A percentile compares a stretch with the other conserved stretches of the same genome.
Evolutionary conservation across 2,888 invertebrate genomes (phyloP).

Genomic region (Blera fallax): DNA sequence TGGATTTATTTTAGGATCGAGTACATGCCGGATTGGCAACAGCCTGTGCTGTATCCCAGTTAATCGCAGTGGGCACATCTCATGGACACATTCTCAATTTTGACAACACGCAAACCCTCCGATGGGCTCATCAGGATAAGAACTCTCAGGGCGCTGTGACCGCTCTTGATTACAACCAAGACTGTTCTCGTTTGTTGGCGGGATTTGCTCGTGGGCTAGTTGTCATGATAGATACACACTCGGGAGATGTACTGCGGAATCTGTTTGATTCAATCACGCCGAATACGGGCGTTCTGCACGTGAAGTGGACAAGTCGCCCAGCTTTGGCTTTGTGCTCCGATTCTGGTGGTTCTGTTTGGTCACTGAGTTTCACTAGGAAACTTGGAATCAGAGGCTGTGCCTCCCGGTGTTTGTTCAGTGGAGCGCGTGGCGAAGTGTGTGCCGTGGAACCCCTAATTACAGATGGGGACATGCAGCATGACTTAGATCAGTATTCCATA

Average conservation of each 20-base stretch:
- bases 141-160: constrained; percentile 90
- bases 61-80: constrained; percentile 96
- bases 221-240: constrained; percentile 93
- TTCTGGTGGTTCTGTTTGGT: constrained; percentile 97
- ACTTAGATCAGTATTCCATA: constrained; percentile 88
- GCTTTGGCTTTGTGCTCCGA: constrained; percentile 92
- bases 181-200: constrained; percentile 92
- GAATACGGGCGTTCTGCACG: constrained; percentile 90
- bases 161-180: constrained; percentile 92
- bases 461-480: constrained; percentile 83
- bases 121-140: constrained; percentile 90
- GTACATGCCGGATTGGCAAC: constrained; percentile 95
- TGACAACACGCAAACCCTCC: constrained; percentile 92
- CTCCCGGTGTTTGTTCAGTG: constrained; percentile 97
- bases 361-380: constrained; percentile 93
- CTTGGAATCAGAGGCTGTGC: constrained; percentile 94
- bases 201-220: constrained; percentile 91
- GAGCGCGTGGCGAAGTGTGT: constrained; percentile 97
- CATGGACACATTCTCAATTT: constrained; percentile 95
- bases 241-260: constrained; percentile 89
- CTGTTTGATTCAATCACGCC: constrained; percentile 92
- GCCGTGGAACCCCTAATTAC: constrained; percentile 86
- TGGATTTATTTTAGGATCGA: constrained; percentile 86
- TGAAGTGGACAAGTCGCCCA: constrained; percentile 86
- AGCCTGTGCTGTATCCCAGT: constrained; percentile 89